Percentiles rank a stretch among this genome's conserved stretches.
Evolutionary conservation across 2,888 invertebrate species (phyloP).

Genomic region (Stomorhina lunata): DNA sequence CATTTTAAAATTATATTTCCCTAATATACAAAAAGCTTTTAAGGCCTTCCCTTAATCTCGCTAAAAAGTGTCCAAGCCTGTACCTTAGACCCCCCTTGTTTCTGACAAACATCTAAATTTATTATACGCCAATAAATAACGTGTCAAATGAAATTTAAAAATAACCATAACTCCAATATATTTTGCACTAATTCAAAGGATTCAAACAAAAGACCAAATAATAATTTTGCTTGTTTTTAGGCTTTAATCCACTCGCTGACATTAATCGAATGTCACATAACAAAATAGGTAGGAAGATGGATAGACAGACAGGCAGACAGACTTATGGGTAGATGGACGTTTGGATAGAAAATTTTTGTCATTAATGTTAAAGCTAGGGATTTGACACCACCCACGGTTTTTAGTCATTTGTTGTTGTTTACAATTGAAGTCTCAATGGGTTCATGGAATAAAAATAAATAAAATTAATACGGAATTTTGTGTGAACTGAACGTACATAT

Average conservation of each 20-base stretch:
- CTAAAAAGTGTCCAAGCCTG: too few species aligned
- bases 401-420: neutral
- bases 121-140: too few species aligned
- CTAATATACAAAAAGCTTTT: too few species aligned
- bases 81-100: too few species aligned
- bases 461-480: neutral
- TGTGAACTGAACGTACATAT: too few species aligned
- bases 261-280: conserved; percentile 57
- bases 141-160: neutral
- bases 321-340: conserved; percentile 7
- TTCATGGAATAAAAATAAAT: neutral
- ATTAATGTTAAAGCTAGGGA: conserved; percentile 7
- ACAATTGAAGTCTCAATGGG: neutral
- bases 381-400: conserved; percentile 28
- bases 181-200: neutral
- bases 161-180: neutral
- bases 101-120: too few species aligned
- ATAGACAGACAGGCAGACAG: conserved; percentile 8
- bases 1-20: too few species aligned
- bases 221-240: neutral
- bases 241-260: conserved; percentile 18
- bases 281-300: too few species aligned
- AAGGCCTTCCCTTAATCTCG: too few species aligned
- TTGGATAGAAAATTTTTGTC: too few species aligned
- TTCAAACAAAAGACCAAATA: conserved; percentile 6